Conservation (phyloP, 1,140 invertebrate genomes). For the Platyscapa corneri region DNA sequence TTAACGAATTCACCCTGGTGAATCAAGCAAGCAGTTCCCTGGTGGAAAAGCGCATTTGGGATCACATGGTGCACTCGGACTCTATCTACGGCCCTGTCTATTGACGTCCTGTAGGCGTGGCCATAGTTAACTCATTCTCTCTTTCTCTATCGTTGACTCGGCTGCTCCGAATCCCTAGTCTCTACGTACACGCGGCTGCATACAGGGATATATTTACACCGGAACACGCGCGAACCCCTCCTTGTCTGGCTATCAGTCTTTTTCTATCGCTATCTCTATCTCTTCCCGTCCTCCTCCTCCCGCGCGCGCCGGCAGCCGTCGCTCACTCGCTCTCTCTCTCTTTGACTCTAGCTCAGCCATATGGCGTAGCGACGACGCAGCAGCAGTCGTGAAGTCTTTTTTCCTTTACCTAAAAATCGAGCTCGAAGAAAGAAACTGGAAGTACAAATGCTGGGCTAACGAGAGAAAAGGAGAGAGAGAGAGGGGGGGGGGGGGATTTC, state of each 20-base stretch:
- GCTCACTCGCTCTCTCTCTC: neutral
- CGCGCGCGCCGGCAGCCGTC: neutral
- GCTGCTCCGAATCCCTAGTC: neutral
- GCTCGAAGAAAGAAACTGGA: too few relatives aligned
- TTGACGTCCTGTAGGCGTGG: conserved; percentile 62
- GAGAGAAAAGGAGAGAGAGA: too few relatives aligned
- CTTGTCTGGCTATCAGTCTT: neutral
- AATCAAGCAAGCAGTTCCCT: too few relatives aligned
- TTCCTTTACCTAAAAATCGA: too few relatives aligned
- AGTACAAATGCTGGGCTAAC: too few relatives aligned
- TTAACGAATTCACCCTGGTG: neutral
- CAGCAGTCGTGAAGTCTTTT: too few relatives aligned
- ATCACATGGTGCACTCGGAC: neutral
- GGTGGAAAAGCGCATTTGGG: neutral
- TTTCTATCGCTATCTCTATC: neutral
- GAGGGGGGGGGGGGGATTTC: too few relatives aligned
- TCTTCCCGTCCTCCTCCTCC: neutral
- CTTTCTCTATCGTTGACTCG: neutral
- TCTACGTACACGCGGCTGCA: neutral
- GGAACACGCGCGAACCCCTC: neutral
- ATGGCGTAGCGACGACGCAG: too few relatives aligned
- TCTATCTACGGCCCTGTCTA: conserved; percentile 57
- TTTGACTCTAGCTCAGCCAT: neutral
- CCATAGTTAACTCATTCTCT: conserved; percentile 24
- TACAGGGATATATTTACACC: conserved; percentile 40